These are phyloP conservation scores for Anagrus nilaparvatae DNA, from an alignment of 1,140 invertebrate genomes.

Conservation along the genomic window DNA sequence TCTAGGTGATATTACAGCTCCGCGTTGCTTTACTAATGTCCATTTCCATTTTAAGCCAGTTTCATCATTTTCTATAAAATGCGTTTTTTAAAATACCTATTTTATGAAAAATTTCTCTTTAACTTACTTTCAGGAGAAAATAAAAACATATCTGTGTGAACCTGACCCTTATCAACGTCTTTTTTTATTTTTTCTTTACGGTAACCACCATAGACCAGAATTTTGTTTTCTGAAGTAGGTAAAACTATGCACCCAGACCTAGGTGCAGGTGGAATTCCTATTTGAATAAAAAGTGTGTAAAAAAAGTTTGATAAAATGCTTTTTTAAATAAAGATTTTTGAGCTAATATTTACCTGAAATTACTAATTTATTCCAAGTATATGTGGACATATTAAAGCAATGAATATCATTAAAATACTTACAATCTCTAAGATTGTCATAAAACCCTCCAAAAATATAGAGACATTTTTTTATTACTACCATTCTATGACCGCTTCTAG, in stretches of 20 bases:
- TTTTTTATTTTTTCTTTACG: slow-evolving; percentile 69
- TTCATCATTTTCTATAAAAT: slow-evolving; percentile 47
- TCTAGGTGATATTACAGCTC: slow-evolving; percentile 52
- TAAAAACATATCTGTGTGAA: slow-evolving; percentile 75
- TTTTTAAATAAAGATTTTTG: neutral
- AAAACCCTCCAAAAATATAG: slow-evolving; percentile 84
- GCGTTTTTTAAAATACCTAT: neutral
- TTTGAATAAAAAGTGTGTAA: slow-evolving; percentile 1
- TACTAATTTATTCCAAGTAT: slow-evolving; percentile 71
- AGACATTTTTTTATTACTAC: slow-evolving; percentile 65
- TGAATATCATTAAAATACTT: slow-evolving; percentile 86
- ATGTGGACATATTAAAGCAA: slow-evolving; percentile 69
- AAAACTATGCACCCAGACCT: slow-evolving; percentile 60
- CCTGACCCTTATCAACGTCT: slow-evolving; percentile 68
- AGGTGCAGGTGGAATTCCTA: slow-evolving; percentile 51
- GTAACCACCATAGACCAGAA: slow-evolving; percentile 83
- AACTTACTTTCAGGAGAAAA: slow-evolving; percentile 58
- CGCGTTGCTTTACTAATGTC: slow-evolving; percentile 57
- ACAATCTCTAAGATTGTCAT: slow-evolving; percentile 79
- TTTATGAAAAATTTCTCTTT: neutral
- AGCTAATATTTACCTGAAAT: slow-evolving; percentile 44
- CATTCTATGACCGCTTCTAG: slow-evolving; percentile 88
- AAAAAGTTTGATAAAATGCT: slow-evolving; percentile 6
- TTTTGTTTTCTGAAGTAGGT: slow-evolving; percentile 33
- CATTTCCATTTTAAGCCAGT: slow-evolving; percentile 67